phyloP scores from a whole-genome alignment of 2,797 vertebrate species.

The Morelia viridis region DNA sequence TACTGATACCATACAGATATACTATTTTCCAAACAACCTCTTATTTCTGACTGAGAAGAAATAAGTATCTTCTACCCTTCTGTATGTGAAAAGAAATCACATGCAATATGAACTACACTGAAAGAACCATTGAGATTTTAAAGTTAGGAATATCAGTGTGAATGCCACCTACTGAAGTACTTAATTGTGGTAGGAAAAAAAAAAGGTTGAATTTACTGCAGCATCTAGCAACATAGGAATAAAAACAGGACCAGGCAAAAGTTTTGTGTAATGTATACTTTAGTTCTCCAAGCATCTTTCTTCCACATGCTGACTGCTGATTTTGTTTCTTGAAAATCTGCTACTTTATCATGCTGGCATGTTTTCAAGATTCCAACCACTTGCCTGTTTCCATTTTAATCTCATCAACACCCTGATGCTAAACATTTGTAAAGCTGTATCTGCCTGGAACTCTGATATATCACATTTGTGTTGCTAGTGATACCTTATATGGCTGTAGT shows the following conservation, averaged over 20 bases:
- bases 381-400: not conserved
- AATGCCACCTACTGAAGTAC: not conserved
- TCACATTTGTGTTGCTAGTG: not conserved
- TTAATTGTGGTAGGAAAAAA: not conserved
- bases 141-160: not conserved
- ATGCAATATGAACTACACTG: conserved; percentile 4
- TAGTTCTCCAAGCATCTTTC: not conserved
- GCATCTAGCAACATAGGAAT: not conserved
- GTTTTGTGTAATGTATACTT: not conserved
- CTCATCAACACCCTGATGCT: not conserved
- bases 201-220: not conserved
- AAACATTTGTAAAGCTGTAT: conserved; percentile 6
- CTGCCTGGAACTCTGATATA: not conserved
- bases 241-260: conserved; percentile 9
- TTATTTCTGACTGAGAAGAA: not conserved
- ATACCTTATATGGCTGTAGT: not conserved
- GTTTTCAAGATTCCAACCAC: not conserved
- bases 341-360: conserved; percentile 18
- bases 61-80: not conserved
- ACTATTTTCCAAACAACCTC: too few species aligned
- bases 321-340: not conserved
- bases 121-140: conserved; percentile 13
- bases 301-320: not conserved
- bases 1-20: not conserved
- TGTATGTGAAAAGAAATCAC: not conserved